These are phyloP conservation scores for Agrilus planipennis DNA, from an alignment of 1,140 invertebrate genomes.

Conservation along the genomic window DNA sequence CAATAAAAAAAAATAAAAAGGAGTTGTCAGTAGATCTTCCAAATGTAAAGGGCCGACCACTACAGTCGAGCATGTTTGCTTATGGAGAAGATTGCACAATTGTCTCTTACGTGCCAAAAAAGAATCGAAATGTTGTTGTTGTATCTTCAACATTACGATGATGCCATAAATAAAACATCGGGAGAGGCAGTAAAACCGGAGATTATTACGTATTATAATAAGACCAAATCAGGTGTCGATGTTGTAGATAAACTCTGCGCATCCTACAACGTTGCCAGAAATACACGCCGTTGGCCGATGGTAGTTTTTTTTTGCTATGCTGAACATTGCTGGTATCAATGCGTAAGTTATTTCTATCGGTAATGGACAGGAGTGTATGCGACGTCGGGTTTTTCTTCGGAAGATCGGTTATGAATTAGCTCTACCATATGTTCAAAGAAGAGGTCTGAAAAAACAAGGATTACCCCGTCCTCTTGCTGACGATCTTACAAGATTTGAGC, in stretches of 20 bases:
- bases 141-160: slow-evolving; percentile 19
- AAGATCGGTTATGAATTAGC: no score
- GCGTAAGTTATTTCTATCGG: slow-evolving; percentile 1
- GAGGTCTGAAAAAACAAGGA: no score
- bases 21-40: no score
- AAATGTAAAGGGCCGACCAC: no score
- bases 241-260: slow-evolving; percentile 33
- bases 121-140: slow-evolving; percentile 19
- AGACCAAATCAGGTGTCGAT: slow-evolving; percentile 24
- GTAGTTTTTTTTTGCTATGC: slow-evolving; percentile 24
- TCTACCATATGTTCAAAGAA: no score
- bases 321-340: slow-evolving; percentile 30
- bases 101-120: slow-evolving; percentile 21
- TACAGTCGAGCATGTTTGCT: slow-evolving; percentile 12
- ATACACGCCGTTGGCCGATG: slow-evolving; percentile 22
- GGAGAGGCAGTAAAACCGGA: slow-evolving; percentile 20
- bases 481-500: no score
- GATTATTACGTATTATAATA: slow-evolving; percentile 23
- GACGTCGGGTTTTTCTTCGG: no score
- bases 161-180: slow-evolving; percentile 14
- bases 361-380: no score
- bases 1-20: slow-evolving; percentile 26
- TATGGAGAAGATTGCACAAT: slow-evolving; percentile 13
- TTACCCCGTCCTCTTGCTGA: no score
- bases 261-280: slow-evolving; percentile 11